Percentiles rank a stretch among this genome's conserved stretches.
These are phyloP conservation scores for Parasteatoda lunata DNA, from an alignment of 2,888 invertebrate genomes.

Conservation along the genomic window DNA sequence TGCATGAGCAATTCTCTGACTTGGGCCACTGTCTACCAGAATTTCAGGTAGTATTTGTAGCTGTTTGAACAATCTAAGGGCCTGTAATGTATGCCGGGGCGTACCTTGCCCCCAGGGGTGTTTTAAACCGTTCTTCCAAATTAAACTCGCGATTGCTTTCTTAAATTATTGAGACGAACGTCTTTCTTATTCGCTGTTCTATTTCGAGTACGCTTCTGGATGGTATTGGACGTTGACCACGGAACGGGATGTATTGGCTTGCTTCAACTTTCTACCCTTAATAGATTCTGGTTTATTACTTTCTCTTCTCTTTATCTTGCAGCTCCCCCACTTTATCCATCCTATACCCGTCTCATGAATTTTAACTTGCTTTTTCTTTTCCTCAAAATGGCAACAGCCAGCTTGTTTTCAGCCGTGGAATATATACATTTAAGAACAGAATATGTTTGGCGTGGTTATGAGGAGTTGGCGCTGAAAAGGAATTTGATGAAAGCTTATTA, in stretches of 20 bases:
- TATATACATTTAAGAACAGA: not conserved
- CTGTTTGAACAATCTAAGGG: conserved; percentile 37
- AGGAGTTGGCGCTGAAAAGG: not conserved
- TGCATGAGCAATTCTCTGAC: conserved; percentile 1
- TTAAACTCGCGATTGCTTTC: conserved; percentile 59
- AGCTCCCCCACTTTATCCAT: not conserved
- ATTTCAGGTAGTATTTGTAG: conserved; percentile 24
- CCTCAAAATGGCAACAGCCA: not conserved
- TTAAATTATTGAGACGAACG: conserved; percentile 62
- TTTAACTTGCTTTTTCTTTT: conserved; percentile 47
- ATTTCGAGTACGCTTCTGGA: conserved; percentile 39
- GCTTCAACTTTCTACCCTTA: conserved; percentile 34
- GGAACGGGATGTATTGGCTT: conserved; percentile 17
- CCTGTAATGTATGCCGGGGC: conserved; percentile 51
- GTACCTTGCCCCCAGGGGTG: conserved; percentile 41
- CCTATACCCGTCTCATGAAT: conserved; percentile 46
- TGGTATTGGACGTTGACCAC: conserved; percentile 34
- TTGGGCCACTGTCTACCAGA: not conserved
- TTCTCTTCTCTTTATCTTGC: not conserved
- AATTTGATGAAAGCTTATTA: not conserved
- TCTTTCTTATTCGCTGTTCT: conserved; percentile 45
- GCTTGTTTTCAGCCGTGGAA: conserved; percentile 6
- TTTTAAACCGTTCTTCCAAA: conserved; percentile 61
- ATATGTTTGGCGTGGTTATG: not conserved
- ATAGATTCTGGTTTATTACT: conserved; percentile 60